phyloP scores from a whole-genome alignment of 2,888 invertebrate species.

The Itoplectis maculator region DNA sequence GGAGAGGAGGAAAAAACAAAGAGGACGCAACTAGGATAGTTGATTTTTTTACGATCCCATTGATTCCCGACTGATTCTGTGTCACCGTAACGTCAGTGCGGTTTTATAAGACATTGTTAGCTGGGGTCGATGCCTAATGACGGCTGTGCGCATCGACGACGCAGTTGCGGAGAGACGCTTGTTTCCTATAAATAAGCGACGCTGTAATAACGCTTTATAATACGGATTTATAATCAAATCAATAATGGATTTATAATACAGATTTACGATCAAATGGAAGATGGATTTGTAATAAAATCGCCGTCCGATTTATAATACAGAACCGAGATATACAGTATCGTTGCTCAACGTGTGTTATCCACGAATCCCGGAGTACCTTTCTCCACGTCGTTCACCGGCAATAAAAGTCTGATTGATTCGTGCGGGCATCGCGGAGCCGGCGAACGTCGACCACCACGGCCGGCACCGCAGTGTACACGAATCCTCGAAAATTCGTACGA shows the following conservation, averaged over 20 bases:
- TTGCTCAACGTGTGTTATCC: background rate
- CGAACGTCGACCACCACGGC: constrained; percentile 16
- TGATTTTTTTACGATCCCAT: constrained; percentile 61
- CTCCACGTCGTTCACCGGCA: background rate
- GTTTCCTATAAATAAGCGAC: too few species aligned
- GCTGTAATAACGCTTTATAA: too few species aligned
- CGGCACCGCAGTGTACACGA: background rate
- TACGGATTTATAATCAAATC: too few species aligned
- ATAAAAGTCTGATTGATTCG: constrained; percentile 57
- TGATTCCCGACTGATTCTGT: constrained; percentile 46
- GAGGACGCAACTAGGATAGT: constrained; percentile 36
- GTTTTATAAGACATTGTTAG: constrained; percentile 40
- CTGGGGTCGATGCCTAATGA: constrained; percentile 34
- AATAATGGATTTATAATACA: too few species aligned
- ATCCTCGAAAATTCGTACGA: constrained; percentile 14
- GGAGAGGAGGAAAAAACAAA: constrained; percentile 24
- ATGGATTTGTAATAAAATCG: background rate
- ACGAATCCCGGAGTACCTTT: background rate
- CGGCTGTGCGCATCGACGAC: constrained; percentile 20
- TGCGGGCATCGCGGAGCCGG: constrained; percentile 48
- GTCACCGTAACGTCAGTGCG: background rate
- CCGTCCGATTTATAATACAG: too few species aligned
- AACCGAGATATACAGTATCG: background rate
- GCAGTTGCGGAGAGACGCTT: too few species aligned
- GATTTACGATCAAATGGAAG: background rate